phyloP scores from a whole-genome alignment of 2,797 vertebrate genomes.

The Lutjanus campechanus region DNA sequence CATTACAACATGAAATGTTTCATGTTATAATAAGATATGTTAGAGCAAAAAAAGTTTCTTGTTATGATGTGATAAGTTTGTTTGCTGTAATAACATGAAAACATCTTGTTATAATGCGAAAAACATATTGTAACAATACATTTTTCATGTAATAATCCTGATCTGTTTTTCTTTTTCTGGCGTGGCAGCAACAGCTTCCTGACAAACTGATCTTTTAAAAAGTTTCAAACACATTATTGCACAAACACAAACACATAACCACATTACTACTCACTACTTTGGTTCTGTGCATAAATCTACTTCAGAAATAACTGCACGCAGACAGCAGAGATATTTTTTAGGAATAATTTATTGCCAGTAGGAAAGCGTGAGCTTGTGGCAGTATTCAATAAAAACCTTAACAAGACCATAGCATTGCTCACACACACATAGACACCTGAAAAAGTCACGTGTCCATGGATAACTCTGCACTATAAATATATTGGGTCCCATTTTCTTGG shows the following conservation, averaged over 20 bases:
- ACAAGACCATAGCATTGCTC: constrained; percentile 96
- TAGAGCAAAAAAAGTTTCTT: too few species aligned
- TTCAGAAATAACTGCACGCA: constrained; percentile 47
- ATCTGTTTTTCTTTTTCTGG: too few species aligned
- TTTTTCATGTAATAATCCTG: too few species aligned
- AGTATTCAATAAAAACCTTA: constrained; percentile 99
- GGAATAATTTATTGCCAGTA: constrained; percentile 99
- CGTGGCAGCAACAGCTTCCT: neutral
- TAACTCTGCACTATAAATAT: constrained; percentile 91
- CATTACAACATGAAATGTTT: too few species aligned
- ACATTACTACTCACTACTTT: neutral
- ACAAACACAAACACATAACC: neutral
- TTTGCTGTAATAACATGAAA: too few species aligned
- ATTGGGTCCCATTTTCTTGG: constrained; percentile 92
- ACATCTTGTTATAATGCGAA: too few species aligned
- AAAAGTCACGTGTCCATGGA: constrained; percentile 86
- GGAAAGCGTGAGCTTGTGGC: constrained; percentile 99
- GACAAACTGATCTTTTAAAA: neutral
- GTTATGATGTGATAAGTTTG: too few species aligned
- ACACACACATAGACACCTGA: constrained; percentile 85
- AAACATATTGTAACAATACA: too few species aligned
- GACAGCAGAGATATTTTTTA: constrained; percentile 88
- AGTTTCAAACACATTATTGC: neutral
- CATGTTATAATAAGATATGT: too few species aligned
- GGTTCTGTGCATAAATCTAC: neutral